phyloP scores from a whole-genome alignment of 2,113 vertebrate genomes.

The Leptobrachium ailaonicum region DNA sequence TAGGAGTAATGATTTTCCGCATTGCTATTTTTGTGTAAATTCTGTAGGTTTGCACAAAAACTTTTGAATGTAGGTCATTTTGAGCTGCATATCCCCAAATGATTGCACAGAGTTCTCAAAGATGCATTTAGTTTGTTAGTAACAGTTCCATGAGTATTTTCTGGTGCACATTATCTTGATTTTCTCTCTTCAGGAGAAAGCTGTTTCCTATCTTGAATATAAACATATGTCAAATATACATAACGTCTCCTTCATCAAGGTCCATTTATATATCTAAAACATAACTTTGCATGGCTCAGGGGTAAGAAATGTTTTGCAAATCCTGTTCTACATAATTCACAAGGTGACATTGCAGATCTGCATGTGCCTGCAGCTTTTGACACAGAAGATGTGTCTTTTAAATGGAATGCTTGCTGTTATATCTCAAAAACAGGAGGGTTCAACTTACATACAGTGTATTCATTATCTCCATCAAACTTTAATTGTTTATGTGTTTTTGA shows the following conservation, averaged over 20 bases:
- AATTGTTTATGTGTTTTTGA: too few species aligned
- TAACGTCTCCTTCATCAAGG: slow-evolving; percentile 4
- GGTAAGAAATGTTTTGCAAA: not conserved
- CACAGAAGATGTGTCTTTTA: not conserved
- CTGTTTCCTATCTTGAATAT: not conserved
- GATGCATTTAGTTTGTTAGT: too few species aligned
- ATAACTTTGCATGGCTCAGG: not conserved
- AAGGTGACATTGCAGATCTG: slow-evolving; percentile 6
- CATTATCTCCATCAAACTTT: not conserved
- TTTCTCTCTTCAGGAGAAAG: not conserved
- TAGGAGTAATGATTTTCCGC: too few species aligned
- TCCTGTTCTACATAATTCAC: slow-evolving; percentile 11
- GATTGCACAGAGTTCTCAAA: too few species aligned
- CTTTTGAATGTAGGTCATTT: too few species aligned
- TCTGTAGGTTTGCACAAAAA: too few species aligned
- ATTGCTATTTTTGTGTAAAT: too few species aligned
- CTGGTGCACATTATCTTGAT: too few species aligned
- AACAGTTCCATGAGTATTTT: too few species aligned
- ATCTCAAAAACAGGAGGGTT: not conserved
- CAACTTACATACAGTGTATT: not conserved
- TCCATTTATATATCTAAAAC: slow-evolving; percentile 2
- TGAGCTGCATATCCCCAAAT: too few species aligned
- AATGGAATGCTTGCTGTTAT: slow-evolving; percentile 12
- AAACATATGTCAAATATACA: slow-evolving; percentile 1
- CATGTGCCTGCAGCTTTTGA: slow-evolving; percentile 1